phyloP scores from a whole-genome alignment of 2,113 vertebrate genomes.

The Fukomys damarensis region DNA sequence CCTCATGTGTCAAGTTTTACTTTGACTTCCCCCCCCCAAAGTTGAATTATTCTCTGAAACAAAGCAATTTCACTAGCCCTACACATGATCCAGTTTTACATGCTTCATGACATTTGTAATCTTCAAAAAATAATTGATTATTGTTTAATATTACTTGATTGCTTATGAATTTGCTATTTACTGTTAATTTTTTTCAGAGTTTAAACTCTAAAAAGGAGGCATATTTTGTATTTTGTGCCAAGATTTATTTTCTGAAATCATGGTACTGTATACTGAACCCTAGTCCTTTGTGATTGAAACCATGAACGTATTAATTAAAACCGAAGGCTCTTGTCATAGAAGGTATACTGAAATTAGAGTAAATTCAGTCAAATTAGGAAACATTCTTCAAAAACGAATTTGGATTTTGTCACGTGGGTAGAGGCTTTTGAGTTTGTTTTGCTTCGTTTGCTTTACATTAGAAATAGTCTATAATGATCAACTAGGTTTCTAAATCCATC shows the following conservation, averaged over 20 bases:
- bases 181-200: not conserved
- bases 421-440: accelerated
- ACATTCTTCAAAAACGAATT: not conserved
- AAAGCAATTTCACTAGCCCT: not conserved
- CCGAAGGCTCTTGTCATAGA: not conserved
- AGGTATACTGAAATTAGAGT: not conserved
- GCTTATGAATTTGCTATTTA: not conserved
- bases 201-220: not conserved
- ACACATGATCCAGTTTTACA: not conserved
- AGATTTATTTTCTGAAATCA: not conserved
- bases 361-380: not conserved
- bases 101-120: not conserved
- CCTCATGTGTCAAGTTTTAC: not conserved
- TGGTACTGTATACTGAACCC: not conserved
- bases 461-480: not conserved
- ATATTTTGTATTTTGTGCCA: not conserved
- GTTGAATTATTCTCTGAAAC: not conserved
- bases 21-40: not conserved
- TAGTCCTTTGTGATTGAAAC: not conserved
- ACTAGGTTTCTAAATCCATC: not conserved
- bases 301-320: not conserved
- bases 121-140: too few species aligned
- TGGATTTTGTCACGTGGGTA: not conserved
- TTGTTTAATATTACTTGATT: not conserved
- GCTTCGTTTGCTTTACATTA: not conserved